Evolutionary conservation across 2,797 vertebrate species (phyloP).

Genomic region (Phoebastria nigripes): DNA sequence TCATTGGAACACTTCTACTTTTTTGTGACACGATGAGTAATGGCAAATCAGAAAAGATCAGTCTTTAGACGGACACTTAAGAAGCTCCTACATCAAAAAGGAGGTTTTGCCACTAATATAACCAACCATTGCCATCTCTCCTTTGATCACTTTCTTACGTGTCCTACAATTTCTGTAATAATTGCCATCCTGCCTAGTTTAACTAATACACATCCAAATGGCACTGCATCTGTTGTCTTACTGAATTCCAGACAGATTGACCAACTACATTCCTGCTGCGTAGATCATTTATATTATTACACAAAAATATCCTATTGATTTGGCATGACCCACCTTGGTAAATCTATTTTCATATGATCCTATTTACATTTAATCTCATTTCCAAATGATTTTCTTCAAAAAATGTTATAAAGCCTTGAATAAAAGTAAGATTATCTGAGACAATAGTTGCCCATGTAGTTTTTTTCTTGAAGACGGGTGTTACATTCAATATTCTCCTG

Average conservation of each 20-base stretch:
- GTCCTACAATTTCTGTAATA: background rate
- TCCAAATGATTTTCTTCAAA: background rate
- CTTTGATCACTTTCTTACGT: background rate
- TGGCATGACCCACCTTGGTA: background rate
- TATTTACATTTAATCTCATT: background rate
- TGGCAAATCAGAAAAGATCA: background rate
- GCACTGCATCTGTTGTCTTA: background rate
- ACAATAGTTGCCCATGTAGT: rapidly evolving
- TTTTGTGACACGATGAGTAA: background rate
- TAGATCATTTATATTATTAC: background rate
- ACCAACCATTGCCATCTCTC: background rate
- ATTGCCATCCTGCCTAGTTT: background rate
- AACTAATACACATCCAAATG: background rate
- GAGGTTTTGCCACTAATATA: background rate
- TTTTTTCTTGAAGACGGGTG: background rate
- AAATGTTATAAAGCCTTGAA: background rate
- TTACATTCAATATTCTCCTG: background rate
- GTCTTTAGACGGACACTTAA: background rate
- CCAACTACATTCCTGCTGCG: background rate
- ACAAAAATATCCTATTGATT: background rate
- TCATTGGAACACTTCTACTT: background rate
- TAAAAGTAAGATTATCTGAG: background rate
- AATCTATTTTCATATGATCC: background rate
- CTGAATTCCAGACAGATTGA: background rate
- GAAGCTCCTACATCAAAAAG: background rate